A percentile compares a stretch with the other conserved stretches of the same genome.
These are phyloP conservation scores for Ceraclea dissimilis DNA, from an alignment of 2,888 invertebrate species.

Conservation along the genomic window DNA sequence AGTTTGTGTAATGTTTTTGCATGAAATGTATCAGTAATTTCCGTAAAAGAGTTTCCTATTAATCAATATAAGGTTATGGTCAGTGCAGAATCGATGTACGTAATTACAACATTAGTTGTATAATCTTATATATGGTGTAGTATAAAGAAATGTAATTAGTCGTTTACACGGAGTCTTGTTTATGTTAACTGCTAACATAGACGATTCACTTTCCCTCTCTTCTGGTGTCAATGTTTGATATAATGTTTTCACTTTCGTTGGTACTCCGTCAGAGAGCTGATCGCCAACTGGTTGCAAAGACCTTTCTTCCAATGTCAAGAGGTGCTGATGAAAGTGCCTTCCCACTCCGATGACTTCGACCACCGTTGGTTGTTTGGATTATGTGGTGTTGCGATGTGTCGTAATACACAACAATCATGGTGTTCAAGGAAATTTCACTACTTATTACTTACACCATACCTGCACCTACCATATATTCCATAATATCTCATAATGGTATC, in stretches of 20 bases:
- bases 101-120: neutral
- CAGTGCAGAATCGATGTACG: too few species aligned
- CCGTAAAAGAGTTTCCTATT: too few species aligned
- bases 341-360: conserved; percentile 1
- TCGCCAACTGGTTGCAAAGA: conserved; percentile 7
- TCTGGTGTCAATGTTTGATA: neutral
- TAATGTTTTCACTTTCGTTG: conserved; percentile 12
- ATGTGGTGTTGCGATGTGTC: too few species aligned
- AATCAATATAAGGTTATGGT: too few species aligned
- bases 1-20: too few species aligned
- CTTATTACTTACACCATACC: too few species aligned
- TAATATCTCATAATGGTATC: too few species aligned
- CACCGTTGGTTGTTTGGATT: too few species aligned
- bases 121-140: neutral
- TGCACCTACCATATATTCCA: too few species aligned
- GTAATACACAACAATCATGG: too few species aligned
- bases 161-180: neutral
- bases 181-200: neutral
- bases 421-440: too few species aligned
- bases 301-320: conserved; percentile 11
- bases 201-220: conserved; percentile 10
- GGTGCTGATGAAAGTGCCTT: conserved; percentile 6
- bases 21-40: too few species aligned
- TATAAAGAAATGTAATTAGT: neutral
- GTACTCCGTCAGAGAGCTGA: conserved; percentile 8